Evolutionary conservation across 2,113 vertebrate genomes (phyloP), one percentile per base, ranked within the genome.

Genomic region (Forbesichthys agassizii): DNA sequence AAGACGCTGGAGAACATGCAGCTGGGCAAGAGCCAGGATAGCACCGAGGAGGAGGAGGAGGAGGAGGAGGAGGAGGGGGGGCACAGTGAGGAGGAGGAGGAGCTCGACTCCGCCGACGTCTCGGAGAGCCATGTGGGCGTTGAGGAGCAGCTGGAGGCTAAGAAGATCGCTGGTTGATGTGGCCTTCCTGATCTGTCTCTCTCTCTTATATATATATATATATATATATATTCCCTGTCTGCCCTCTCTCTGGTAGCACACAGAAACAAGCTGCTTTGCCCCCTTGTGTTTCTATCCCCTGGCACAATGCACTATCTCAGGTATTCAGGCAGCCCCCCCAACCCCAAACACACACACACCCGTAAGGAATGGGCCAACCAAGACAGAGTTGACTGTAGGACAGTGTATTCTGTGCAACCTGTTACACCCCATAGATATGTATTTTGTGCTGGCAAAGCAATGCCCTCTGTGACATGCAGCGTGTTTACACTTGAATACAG

Each of bases 1-100:
- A 96, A 96, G 89, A 98, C 97, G 72, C 93, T 98, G 93, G 96
- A 98, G 79, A 98, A 96, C 13, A 92, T 99, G 77, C 96, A 99
- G 90, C 94, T 99, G 5, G 93, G 95, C 36, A 97, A 96, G 86
- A 93, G 92, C 88, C 94, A 94, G 13, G 93, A 92, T 53, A 95
- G 95, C 72, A 91, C 94, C 0, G 96, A 97, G 14, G 96, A 96
- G 12, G 96, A 98, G 8, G 95, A 95, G 0, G 93, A 81, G 48
- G 93, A 94, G 51, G 94, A 98, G 12, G 96, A 95, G n/a, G 95
- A 95, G 71, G 96, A 95, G n/a, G 95, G 95, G 71, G 56, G 56
- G 18, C 56, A 33, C 71, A 63, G 94, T 85, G 33, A 84, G 56
- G 56, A 95, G 16, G 77, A 96, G 59, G 95, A 97, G 49, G 94